A percentile compares a stretch with the other conserved stretches of the same genome.
These are phyloP conservation scores for Phainopepla nitens DNA, from an alignment of 2,113 vertebrate species.

Conservation along the genomic window DNA sequence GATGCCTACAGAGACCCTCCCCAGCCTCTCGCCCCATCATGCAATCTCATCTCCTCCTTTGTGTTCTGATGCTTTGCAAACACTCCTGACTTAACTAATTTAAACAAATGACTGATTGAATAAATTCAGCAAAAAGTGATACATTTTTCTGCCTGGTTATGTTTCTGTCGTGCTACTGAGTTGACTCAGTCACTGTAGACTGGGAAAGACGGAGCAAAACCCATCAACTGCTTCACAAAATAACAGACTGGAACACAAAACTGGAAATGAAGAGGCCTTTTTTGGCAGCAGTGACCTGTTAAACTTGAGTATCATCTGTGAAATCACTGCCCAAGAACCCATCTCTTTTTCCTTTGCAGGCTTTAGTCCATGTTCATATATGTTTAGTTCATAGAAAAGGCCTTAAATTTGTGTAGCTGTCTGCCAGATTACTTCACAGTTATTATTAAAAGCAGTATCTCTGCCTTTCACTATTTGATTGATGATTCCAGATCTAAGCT, in stretches of 20 bases:
- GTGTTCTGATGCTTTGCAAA: background rate
- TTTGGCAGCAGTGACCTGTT: background rate
- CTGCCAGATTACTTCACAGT: background rate
- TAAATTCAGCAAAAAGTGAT: background rate
- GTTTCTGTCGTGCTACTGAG: background rate
- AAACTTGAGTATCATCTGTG: background rate
- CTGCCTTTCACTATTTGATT: background rate
- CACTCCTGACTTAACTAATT: background rate
- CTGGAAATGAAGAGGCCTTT: background rate
- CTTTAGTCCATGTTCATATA: background rate
- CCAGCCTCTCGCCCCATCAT: accelerated
- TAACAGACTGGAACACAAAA: background rate
- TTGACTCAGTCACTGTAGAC: background rate
- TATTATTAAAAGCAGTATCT: background rate
- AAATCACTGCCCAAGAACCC: background rate
- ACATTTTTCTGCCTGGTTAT: background rate
- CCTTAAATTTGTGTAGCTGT: background rate
- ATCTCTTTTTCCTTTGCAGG: background rate
- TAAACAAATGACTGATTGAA: background rate
- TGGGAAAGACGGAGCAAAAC: background rate
- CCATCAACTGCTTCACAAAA: background rate
- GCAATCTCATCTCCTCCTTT: background rate
- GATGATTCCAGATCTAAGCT: background rate
- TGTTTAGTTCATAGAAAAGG: background rate
- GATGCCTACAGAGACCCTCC: background rate